Evolutionary conservation across 2,113 vertebrate species (phyloP).

Genomic region (Gorsachius goisagi): DNA sequence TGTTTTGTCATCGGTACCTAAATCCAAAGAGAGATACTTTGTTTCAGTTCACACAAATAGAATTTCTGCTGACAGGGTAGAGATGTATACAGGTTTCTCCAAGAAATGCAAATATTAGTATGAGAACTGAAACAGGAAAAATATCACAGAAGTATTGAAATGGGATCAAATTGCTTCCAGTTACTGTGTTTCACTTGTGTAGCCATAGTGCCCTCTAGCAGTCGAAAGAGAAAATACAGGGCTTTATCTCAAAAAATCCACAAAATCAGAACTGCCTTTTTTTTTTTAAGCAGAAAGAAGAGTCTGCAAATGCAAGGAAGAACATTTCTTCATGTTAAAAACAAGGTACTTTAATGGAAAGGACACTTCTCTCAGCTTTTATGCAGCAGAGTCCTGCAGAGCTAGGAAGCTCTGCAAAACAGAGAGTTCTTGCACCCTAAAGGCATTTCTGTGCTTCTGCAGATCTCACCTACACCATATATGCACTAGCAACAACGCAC

Average conservation of each 20-base stretch:
- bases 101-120: slow-evolving; percentile 63
- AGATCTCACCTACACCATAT: background rate
- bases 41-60: background rate
- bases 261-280: background rate
- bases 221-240: background rate
- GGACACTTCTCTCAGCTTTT: background rate
- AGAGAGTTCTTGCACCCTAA: background rate
- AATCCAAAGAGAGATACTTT: slow-evolving; percentile 16
- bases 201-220: slow-evolving; percentile 64
- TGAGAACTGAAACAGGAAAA: slow-evolving; percentile 39
- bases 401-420: background rate
- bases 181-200: slow-evolving; percentile 7
- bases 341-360: background rate
- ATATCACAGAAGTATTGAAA: slow-evolving; percentile 26
- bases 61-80: slow-evolving; percentile 48
- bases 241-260: background rate
- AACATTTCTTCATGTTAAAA: background rate
- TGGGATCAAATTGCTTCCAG: background rate
- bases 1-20: background rate
- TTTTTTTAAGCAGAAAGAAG: background rate
- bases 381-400: background rate
- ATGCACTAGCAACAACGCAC: background rate
- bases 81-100: slow-evolving; percentile 20
- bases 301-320: background rate
- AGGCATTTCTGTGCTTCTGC: background rate